phyloP scores from a whole-genome alignment of 2,113 vertebrate species.

The Gila orcuttii region DNA sequence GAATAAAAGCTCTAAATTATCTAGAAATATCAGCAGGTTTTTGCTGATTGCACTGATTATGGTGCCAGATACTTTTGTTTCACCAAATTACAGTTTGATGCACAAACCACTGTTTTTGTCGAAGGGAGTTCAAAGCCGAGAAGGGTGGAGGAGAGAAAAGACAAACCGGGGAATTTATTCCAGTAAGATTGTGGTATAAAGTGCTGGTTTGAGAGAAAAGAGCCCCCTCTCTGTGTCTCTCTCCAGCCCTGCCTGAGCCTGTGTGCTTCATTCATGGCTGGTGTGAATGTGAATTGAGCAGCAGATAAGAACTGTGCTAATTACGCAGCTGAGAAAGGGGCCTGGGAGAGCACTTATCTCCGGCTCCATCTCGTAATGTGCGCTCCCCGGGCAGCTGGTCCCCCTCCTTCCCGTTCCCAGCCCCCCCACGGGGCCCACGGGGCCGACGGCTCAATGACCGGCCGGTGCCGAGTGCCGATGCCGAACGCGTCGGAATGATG shows the following conservation, averaged over 20 bases:
- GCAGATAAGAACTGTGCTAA: constrained; percentile 86
- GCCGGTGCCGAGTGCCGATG: constrained; percentile 55
- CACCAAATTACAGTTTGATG: constrained; percentile 84
- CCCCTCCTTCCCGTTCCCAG: constrained; percentile 54
- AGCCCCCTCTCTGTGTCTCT: constrained; percentile 58
- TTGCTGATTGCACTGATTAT: constrained; percentile 82
- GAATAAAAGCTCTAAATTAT: constrained; percentile 80
- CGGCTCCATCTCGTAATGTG: constrained; percentile 84
- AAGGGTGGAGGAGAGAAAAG: constrained; percentile 51
- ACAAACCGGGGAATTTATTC: constrained; percentile 62
- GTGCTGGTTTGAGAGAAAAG: constrained; percentile 68
- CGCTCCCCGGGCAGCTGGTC: constrained; percentile 83
- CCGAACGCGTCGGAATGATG: not conserved
- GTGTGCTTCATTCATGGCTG: constrained; percentile 73
- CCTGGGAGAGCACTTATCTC: constrained; percentile 86
- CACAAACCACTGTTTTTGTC: constrained; percentile 85
- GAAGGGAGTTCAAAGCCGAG: constrained; percentile 76
- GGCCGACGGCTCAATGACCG: constrained; percentile 49
- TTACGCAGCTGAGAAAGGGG: constrained; percentile 82
- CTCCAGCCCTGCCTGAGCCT: constrained; percentile 57
- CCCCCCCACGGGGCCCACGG: constrained; percentile 27
- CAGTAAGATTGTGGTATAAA: constrained; percentile 58
- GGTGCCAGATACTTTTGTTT: constrained; percentile 80
- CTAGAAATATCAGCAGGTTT: constrained; percentile 79
- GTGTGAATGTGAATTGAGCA: constrained; percentile 82